These are phyloP conservation scores for Schizotus pectinicornis DNA, from an alignment of 2,888 invertebrate genomes.

Conservation along the genomic window DNA sequence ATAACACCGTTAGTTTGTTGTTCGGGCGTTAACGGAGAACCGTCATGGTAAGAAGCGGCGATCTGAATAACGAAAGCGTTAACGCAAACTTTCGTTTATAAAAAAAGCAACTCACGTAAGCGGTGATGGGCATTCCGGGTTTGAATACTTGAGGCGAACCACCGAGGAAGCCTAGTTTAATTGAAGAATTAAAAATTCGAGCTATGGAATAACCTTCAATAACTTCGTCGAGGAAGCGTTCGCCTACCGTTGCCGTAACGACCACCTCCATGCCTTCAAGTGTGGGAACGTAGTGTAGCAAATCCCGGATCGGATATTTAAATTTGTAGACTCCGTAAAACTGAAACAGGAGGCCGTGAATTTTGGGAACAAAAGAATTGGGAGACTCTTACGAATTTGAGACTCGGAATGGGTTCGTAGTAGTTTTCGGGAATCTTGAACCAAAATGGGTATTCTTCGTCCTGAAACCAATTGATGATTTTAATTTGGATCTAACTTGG, in stretches of 20 bases:
- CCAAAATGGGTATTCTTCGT: constrained; percentile 85
- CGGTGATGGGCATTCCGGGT: constrained; percentile 89
- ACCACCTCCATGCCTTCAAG: constrained; percentile 81
- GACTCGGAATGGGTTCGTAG: constrained; percentile 69
- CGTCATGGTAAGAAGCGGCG: constrained; percentile 90
- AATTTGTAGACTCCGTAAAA: constrained; percentile 91
- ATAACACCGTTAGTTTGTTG: constrained; percentile 70
- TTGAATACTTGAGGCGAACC: constrained; percentile 94
- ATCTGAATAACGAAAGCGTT: constrained; percentile 66
- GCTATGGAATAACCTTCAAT: constrained; percentile 88
- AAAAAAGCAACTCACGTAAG: constrained; percentile 83
- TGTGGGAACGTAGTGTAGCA: constrained; percentile 70
- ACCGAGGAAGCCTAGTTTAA: constrained; percentile 84
- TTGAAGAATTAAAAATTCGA: constrained; percentile 85
- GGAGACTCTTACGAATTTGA: constrained; percentile 78
- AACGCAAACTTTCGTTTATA: too few species aligned
- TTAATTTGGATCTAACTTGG: too few species aligned
- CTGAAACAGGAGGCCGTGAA: constrained; percentile 54
- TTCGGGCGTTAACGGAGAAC: constrained; percentile 74
- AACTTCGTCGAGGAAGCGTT: constrained; percentile 83
- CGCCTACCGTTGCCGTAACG: constrained; percentile 86
- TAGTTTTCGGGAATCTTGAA: constrained; percentile 68
- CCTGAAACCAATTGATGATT: constrained; percentile 55
- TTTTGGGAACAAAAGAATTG: constrained; percentile 6
- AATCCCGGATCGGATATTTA: constrained; percentile 82